These are phyloP conservation scores for Bos taurus DNA, from an alignment of 2,113 vertebrate species.

Conservation along the genomic window DNA sequence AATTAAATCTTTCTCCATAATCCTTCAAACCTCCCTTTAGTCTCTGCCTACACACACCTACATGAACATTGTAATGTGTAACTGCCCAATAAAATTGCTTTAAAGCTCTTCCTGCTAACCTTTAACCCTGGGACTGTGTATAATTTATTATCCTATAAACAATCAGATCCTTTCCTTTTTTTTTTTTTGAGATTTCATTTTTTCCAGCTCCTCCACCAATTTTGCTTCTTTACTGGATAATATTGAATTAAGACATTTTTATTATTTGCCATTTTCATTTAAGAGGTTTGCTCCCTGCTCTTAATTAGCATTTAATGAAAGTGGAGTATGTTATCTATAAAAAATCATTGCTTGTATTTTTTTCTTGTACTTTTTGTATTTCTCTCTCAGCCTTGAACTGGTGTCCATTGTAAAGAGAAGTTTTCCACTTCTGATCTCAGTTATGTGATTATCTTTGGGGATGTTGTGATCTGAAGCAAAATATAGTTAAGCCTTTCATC, in stretches of 20 bases:
- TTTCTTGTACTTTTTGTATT: not conserved
- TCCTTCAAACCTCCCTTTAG: constrained; percentile 31
- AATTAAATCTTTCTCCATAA: constrained; percentile 11
- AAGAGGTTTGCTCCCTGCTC: not conserved
- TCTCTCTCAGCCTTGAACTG: not conserved
- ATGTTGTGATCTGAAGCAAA: not conserved
- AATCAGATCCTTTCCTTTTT: constrained; percentile 29
- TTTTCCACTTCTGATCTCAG: not conserved
- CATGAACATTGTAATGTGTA: constrained; percentile 14
- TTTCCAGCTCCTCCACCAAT: not conserved
- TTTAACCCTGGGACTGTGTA: constrained; percentile 31
- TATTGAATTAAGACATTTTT: constrained; percentile 33
- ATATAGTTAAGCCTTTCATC: not conserved
- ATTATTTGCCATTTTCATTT: constrained; percentile 45
- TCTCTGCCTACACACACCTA: not conserved
- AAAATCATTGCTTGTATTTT: not conserved
- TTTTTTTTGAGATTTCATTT: not conserved
- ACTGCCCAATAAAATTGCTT: constrained; percentile 56
- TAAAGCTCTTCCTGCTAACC: constrained; percentile 54
- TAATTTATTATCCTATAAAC: constrained; percentile 56
- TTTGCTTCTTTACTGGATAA: not conserved
- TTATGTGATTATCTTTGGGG: not conserved
- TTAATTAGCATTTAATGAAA: constrained; percentile 23
- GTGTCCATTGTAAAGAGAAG: not conserved
- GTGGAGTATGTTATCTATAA: not conserved